Evolutionary conservation across 2,888 invertebrate genomes (phyloP), one percentile per base, ranked within the genome.

Genomic region (Drosophila phalerata): DNA sequence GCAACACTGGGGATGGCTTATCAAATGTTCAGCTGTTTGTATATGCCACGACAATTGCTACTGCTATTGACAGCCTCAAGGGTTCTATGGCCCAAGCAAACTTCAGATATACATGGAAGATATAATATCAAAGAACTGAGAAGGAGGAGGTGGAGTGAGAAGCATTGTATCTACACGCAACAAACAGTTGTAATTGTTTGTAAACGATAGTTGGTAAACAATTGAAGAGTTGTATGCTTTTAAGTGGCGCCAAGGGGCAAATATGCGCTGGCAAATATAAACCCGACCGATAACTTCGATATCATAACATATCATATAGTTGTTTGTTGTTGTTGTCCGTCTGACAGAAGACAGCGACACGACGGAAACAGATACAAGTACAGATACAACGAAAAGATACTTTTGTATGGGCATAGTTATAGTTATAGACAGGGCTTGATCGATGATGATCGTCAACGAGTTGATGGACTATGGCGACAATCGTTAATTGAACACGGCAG

Each of bases 181-280:
- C 82, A 88, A 89, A 55, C 77, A 73, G 85, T 88, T 89, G 88
- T 86, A 85, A 85, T 85, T 87, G 82, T 89, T 89, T 85, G 85
- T 85, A 81, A 85, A 85, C 82, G 89, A 85, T 87, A 85, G 79
- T 85, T 85, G 74, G 79, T 74, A 88, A 87, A 86, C 81, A 86
- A 77, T 65, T 61, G 64, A 73, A 73, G 48, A 52, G 49, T 78
- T 79, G 80, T 67, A 64, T 67, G 58, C 68, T 57, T 60, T 58
- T 77, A 79, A 72, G 81, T 85, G 90, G 90, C 90, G 90, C 90
- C 90, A 72, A 79, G 87, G 77, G 79, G 79, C 81, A 89, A 90
- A 90, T 75, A 85, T 68, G 60, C 63, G 51, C 17, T 74, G 37
- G 67, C 71, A 63, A 60, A 61, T 56, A 62, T 19, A 64, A 51